These are phyloP conservation scores for Drosophila mayri DNA, from an alignment of 1,140 invertebrate genomes.

Conservation along the genomic window DNA sequence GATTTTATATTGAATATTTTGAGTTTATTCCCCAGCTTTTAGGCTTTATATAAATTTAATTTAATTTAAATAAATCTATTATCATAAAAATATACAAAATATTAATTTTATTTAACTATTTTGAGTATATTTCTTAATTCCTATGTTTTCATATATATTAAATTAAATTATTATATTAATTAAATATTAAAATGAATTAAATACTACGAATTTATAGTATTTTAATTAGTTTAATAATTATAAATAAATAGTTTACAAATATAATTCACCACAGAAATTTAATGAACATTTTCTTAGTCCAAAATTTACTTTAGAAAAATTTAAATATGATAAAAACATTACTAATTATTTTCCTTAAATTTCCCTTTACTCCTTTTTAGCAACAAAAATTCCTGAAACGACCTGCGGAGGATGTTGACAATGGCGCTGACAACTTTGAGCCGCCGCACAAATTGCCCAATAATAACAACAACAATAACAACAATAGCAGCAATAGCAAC, in stretches of 20 bases:
- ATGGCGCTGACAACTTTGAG: conserved; percentile 87
- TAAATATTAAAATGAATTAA: not conserved
- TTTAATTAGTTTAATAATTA: not conserved
- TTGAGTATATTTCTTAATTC: no score
- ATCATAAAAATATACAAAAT: no score
- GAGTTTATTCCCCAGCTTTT: no score
- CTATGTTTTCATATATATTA: no score
- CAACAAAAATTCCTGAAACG: conserved; percentile 93
- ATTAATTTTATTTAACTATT: no score
- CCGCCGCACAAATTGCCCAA: conserved; percentile 92
- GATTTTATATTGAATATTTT: no score
- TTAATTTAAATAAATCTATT: no score
- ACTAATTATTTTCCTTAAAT: not conserved
- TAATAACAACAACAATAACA: conserved; percentile 86
- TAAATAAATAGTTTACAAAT: not conserved
- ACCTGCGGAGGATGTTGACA: conserved; percentile 90
- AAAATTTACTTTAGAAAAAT: not conserved
- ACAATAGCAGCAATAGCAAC: conserved; percentile 85
- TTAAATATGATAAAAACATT: not conserved
- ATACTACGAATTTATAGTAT: not conserved
- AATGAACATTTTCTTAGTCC: not conserved
- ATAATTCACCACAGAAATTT: not conserved
- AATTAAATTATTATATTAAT: no score
- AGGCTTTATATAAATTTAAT: no score
- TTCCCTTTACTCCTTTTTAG: conserved; percentile 86